phyloP scores from a whole-genome alignment of 2,888 invertebrate species.

The Idaea dimidiata region DNA sequence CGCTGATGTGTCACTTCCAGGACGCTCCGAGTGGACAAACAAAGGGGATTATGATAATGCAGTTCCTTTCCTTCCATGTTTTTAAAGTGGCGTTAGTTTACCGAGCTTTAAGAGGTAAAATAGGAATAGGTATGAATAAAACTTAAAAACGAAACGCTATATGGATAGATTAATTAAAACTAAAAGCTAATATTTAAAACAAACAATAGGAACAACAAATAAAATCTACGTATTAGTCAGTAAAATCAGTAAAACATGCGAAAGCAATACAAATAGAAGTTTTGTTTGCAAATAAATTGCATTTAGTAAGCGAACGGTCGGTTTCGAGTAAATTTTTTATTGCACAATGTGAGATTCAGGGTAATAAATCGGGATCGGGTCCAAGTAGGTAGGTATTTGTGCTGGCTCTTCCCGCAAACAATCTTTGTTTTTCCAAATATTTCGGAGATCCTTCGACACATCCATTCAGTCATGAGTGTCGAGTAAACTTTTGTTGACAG shows the following conservation, averaged over 20 bases:
- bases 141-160: background rate
- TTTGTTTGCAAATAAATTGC: conserved; percentile 37
- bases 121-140: background rate
- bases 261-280: conserved; percentile 4
- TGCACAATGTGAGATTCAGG: conserved; percentile 26
- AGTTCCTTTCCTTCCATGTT: background rate
- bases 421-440: conserved; percentile 43
- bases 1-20: conserved; percentile 1
- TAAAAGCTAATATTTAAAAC: background rate
- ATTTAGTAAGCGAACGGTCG: conserved; percentile 33
- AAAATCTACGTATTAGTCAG: background rate
- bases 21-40: background rate
- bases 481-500: background rate
- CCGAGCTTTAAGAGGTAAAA: background rate
- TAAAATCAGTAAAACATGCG: conserved; percentile 7
- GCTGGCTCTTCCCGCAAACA: conserved; percentile 37
- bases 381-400: conserved; percentile 42
- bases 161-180: too few relatives aligned
- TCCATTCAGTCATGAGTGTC: background rate
- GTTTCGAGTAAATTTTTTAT: conserved; percentile 46
- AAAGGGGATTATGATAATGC: background rate
- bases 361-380: conserved; percentile 48
- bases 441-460: background rate
- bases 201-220: background rate
- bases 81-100: background rate